A percentile compares a stretch with the other conserved stretches of the same genome.
Conservation (phyloP, 1,140 invertebrate genomes). For the Macrotrachela quadricornifera region DNA sequence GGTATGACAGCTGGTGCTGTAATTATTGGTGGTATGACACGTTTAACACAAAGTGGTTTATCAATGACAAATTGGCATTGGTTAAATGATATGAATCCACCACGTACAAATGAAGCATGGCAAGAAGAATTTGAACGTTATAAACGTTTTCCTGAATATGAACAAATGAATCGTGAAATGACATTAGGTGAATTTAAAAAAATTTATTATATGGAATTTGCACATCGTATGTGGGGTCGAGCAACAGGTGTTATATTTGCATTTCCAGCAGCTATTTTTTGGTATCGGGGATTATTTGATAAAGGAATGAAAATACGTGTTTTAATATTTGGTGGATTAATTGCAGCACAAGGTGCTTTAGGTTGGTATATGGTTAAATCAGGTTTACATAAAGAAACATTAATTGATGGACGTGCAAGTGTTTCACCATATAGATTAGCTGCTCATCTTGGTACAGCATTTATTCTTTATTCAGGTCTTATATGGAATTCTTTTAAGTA, state of each 20-base stretch:
- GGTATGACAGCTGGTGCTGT: conserved; percentile 88
- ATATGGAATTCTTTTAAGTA: not conserved
- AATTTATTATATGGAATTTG: conserved; percentile 97
- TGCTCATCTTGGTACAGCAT: conserved; percentile 68
- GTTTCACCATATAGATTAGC: conserved; percentile 90
- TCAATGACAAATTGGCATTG: conserved; percentile 94
- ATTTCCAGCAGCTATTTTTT: conserved; percentile 69
- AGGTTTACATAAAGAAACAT: conserved; percentile 63
- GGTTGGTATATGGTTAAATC: conserved; percentile 99
- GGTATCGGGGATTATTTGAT: conserved; percentile 52
- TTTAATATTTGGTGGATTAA: conserved; percentile 47
- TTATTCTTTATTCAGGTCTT: conserved; percentile 53
- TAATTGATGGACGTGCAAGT: conserved; percentile 56
- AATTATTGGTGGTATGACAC: conserved; percentile 49
- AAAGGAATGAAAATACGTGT: conserved; percentile 54
- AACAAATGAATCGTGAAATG: conserved; percentile 61
- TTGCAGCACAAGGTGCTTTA: conserved; percentile 71
- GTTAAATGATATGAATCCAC: conserved; percentile 64
- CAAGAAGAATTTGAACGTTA: conserved; percentile 70
- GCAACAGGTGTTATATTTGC: conserved; percentile 63
- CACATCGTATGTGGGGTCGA: conserved; percentile 83
- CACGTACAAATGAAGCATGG: conserved; percentile 59
- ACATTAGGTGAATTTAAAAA: conserved; percentile 80
- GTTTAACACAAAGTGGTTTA: conserved; percentile 86
- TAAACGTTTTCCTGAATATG: conserved; percentile 87